A percentile compares a stretch with the other conserved stretches of the same genome.
These are phyloP conservation scores for Drosophila paranaensis DNA, from an alignment of 2,888 invertebrate genomes.

Conservation along the genomic window DNA sequence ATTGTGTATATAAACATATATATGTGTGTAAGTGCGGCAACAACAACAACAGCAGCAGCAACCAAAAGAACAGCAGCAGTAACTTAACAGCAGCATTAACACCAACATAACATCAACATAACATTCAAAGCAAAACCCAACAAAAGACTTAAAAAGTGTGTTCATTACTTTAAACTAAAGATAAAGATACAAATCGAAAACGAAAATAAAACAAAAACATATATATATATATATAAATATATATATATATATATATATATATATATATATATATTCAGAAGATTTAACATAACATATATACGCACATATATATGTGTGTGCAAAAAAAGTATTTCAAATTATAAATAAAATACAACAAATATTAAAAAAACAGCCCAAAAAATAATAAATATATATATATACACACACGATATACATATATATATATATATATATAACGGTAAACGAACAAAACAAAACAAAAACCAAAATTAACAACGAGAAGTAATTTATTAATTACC, in stretches of 20 bases:
- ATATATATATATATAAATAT: constrained; percentile 13
- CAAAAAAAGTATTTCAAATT: constrained; percentile 44
- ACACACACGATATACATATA: constrained; percentile 23
- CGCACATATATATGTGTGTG: constrained; percentile 15
- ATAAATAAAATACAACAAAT: constrained; percentile 19
- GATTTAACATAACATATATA: constrained; percentile 22
- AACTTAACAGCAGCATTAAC: constrained; percentile 25
- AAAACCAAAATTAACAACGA: constrained; percentile 57
- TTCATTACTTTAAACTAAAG: constrained; percentile 73
- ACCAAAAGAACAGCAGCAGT: background rate
- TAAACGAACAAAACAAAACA: constrained; percentile 9
- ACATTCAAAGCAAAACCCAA: constrained; percentile 58
- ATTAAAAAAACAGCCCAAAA: constrained; percentile 34
- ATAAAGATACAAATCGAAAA: constrained; percentile 17
- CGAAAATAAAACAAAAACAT: constrained; percentile 14
- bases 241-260: constrained; percentile 15
- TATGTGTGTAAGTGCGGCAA: constrained; percentile 10
- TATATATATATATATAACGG: constrained; percentile 20
- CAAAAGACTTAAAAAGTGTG: constrained; percentile 76
- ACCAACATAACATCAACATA: constrained; percentile 28
- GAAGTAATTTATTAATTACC: constrained; percentile 30
- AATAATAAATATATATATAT: constrained; percentile 16
- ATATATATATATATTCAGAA: constrained; percentile 14
- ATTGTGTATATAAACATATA: constrained; percentile 13
- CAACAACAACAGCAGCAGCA: constrained; percentile 15